These are phyloP conservation scores for Buteo buteo DNA, from an alignment of 2,113 vertebrate species.

Conservation along the genomic window DNA sequence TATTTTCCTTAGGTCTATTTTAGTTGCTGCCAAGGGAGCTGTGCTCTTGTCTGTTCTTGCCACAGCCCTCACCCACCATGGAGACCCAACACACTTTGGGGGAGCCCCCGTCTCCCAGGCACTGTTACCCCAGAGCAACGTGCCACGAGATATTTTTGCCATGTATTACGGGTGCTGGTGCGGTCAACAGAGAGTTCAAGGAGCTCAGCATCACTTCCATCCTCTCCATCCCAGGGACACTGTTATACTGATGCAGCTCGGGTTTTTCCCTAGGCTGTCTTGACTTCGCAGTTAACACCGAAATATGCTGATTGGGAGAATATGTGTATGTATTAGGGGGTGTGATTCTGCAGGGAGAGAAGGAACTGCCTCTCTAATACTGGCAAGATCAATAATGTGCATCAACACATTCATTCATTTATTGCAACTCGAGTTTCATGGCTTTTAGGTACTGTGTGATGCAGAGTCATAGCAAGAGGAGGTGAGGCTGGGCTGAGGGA, in stretches of 20 bases:
- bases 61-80: background rate
- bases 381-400: background rate
- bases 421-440: background rate
- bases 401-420: background rate
- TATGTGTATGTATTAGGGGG: background rate
- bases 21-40: background rate
- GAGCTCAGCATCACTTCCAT: background rate
- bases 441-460: background rate
- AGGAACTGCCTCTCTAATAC: background rate
- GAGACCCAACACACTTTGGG: background rate
- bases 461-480: background rate
- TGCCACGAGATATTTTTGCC: background rate
- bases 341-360: background rate
- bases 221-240: background rate
- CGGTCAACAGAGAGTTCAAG: background rate
- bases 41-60: background rate
- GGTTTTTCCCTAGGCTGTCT: background rate
- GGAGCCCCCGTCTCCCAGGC: background rate
- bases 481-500: background rate
- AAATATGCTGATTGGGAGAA: background rate
- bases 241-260: background rate
- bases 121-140: background rate
- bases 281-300: background rate
- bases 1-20: background rate
- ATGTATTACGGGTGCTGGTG: background rate